A percentile compares a stretch with the other conserved stretches of the same genome.
Conservation (phyloP, 2,113 vertebrate genomes). For the Platysteira castanea region DNA sequence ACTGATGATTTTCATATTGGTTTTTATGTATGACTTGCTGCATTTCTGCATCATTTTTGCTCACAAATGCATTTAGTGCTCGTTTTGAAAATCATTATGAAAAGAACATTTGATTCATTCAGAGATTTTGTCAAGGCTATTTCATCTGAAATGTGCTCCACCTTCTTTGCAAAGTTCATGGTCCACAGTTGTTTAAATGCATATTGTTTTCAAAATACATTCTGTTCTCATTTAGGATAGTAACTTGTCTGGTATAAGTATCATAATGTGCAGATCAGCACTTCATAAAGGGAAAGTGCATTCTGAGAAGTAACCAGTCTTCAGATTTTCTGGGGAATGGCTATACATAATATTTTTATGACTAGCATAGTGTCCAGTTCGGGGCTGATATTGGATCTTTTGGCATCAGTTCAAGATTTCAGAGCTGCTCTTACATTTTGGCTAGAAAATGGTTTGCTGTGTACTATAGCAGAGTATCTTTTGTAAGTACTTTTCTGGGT, state of each 20-base stretch:
- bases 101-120: background rate
- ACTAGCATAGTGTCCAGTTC: background rate
- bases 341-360: background rate
- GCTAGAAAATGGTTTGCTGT: background rate
- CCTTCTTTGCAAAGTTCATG: background rate
- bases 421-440: background rate
- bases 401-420: background rate
- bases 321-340: background rate
- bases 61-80: background rate
- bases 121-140: background rate
- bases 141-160: background rate
- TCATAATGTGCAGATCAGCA: background rate
- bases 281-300: background rate
- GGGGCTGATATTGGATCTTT: background rate
- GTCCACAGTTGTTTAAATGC: background rate
- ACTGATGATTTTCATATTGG: background rate
- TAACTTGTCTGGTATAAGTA: background rate
- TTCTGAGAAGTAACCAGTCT: background rate
- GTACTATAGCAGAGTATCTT: background rate
- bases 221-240: background rate
- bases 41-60: background rate
- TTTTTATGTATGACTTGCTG: conserved; percentile 1
- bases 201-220: background rate
- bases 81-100: background rate
- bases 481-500: background rate